Conservation (phyloP, 1,140 invertebrate species). For the Ptiloglossa arizonensis region DNA sequence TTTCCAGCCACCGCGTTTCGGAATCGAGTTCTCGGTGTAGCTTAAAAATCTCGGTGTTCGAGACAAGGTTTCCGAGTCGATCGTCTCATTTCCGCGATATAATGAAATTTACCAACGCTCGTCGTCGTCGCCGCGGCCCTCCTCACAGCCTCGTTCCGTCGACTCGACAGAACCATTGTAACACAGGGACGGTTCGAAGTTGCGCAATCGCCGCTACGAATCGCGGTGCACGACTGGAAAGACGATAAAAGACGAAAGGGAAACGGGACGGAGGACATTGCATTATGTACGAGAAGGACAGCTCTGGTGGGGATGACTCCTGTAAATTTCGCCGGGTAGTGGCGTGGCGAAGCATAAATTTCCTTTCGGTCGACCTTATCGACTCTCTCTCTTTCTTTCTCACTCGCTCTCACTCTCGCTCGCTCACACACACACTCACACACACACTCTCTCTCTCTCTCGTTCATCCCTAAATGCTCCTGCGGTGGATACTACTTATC, state of each 20-base stretch:
- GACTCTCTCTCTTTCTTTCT: too few species aligned
- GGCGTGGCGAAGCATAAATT: slow-evolving; percentile 65
- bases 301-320: background rate
- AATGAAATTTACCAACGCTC: slow-evolving; percentile 48
- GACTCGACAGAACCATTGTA: slow-evolving; percentile 51
- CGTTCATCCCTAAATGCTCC: slow-evolving; percentile 27
- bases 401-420: too few species aligned
- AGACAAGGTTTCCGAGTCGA: background rate
- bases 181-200: slow-evolving; percentile 32
- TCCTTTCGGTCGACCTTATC: slow-evolving; percentile 55
- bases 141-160: slow-evolving; percentile 20
- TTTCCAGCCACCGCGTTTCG: too few species aligned
- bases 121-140: background rate
- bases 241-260: slow-evolving; percentile 58
- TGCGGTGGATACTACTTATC: slow-evolving; percentile 62
- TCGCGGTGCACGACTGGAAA: slow-evolving; percentile 28
- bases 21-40: background rate
- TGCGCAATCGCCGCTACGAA: slow-evolving; percentile 55
- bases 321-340: slow-evolving; percentile 49
- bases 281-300: slow-evolving; percentile 44
- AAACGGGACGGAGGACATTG: slow-evolving; percentile 39
- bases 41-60: background rate
- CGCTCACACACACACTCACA: too few species aligned
- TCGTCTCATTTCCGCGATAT: slow-evolving; percentile 58
- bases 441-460: too few species aligned